Evolutionary conservation across 2,797 vertebrate species (phyloP).

Genomic region (Scolopax bukidnonensis): DNA sequence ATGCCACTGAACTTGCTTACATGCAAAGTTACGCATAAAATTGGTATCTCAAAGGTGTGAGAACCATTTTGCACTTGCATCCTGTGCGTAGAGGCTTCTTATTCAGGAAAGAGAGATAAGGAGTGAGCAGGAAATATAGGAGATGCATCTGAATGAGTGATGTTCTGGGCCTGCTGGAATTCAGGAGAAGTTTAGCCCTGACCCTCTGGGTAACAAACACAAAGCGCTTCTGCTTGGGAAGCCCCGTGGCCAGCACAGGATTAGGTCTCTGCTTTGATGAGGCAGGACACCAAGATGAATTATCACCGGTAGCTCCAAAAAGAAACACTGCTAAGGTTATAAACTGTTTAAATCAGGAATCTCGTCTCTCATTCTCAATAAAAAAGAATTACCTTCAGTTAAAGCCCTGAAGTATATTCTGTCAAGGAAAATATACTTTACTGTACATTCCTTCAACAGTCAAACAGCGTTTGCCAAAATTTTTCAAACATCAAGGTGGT

Average conservation of each 20-base stretch:
- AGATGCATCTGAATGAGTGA: neutral
- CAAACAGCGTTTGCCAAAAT: accelerated
- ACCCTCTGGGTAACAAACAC: neutral
- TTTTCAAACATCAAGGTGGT: neutral
- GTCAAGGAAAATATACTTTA: neutral
- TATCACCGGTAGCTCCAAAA: neutral
- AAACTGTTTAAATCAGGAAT: neutral
- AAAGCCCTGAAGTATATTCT: neutral
- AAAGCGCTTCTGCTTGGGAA: neutral
- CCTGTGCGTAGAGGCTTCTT: no score
- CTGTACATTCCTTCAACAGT: neutral
- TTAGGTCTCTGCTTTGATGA: neutral
- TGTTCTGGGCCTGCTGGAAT: neutral
- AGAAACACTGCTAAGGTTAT: neutral
- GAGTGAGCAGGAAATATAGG: neutral
- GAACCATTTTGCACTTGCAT: neutral
- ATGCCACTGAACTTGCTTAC: accelerated
- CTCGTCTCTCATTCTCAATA: neutral
- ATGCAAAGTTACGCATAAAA: neutral
- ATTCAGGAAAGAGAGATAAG: neutral
- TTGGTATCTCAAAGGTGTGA: accelerated
- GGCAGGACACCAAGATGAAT: neutral
- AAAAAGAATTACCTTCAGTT: neutral
- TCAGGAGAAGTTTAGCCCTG: neutral
- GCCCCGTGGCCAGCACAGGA: neutral